Base-by-base conservation (phyloP, 35 echinoderm and acorn worm species). In the Apostichopus parvimensis region DNA sequence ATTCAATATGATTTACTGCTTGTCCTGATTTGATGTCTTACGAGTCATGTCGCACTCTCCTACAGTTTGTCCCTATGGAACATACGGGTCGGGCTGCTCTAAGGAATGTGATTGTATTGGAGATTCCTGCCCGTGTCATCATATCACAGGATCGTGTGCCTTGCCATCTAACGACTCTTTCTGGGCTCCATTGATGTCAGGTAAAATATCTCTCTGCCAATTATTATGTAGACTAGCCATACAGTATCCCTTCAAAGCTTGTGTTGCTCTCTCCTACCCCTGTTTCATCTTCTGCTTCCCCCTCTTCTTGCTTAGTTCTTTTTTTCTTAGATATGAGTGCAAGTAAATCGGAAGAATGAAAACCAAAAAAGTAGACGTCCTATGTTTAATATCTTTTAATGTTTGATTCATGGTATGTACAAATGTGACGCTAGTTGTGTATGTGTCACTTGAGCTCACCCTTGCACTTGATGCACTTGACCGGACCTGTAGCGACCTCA, bases 51-150 rank as follows among this genome's bases (percentile, higher is more conserved):
- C 61, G 14, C 58, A 52, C 79, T 92, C 34, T 76, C n/a, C 82
- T 77, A 2, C 66, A 98, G 96, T 95, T 71, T 98, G 96, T 77
- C 94, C 94, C 0, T 88, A 91, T 66, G 96, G 96, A 23, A 93
- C 77, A 17, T 87, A 98, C 79, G 96, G 96, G 34, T 78, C 77
- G 0, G 76, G 78, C 12, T 98, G 96, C 59, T 18, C 61, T 13
- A 73, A 95, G 92, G 20, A 80, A 5, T 98, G 96, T 73, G 77
- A 92, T 21, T 98, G 96, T 68, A 65, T 77, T 4, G 84, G 91
- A 57, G 89, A 86, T 13, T 78, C 92, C 6, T 98, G 96, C 73
- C 90, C 92, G 11, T 98, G 96, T 82, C 96, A 98, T 86, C 94
- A 98, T 60, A 93, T 98, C 8, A 95, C 96, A 10, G 96, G 96